These are phyloP conservation scores for Larimichthys polyactis DNA, from an alignment of 2,113 vertebrate genomes.

Conservation along the genomic window DNA sequence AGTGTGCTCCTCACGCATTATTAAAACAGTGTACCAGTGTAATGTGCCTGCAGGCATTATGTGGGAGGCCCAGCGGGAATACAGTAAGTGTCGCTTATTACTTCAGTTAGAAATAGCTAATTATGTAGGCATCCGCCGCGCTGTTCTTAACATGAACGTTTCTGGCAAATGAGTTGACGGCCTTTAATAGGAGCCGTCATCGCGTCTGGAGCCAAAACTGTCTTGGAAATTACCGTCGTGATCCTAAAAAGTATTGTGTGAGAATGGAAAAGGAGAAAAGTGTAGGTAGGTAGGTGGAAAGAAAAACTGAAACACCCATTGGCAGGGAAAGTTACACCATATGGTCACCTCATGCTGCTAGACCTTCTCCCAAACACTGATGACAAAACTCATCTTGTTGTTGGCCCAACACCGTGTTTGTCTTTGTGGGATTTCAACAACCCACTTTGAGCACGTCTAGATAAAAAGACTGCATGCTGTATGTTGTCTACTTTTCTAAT, in stretches of 20 bases:
- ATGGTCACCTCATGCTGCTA: slow-evolving; percentile 48
- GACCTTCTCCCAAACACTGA: slow-evolving; percentile 13
- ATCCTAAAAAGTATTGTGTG: neutral
- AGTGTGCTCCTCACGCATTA: slow-evolving; percentile 45
- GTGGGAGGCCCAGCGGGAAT: slow-evolving; percentile 69
- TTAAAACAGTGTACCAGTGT: slow-evolving; percentile 47
- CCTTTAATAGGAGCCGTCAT: neutral
- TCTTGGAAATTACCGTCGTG: neutral
- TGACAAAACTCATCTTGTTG: neutral
- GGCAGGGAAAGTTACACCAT: slow-evolving; percentile 38
- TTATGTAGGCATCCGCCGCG: slow-evolving; percentile 31
- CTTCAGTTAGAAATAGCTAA: slow-evolving; percentile 47
- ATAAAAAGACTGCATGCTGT: no score
- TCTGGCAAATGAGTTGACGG: neutral
- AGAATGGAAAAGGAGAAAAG: neutral
- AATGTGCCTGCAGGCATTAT: slow-evolving; percentile 32
- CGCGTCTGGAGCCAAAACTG: neutral
- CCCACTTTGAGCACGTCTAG: neutral
- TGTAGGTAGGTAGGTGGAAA: slow-evolving; percentile 17
- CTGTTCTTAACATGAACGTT: slow-evolving; percentile 11
- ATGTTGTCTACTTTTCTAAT: neutral
- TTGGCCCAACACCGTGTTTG: neutral
- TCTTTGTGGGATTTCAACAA: neutral
- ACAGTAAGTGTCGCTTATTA: slow-evolving; percentile 63
- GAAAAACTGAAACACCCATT: slow-evolving; percentile 26